phyloP scores from a whole-genome alignment of 2,113 vertebrate species.

The Siphamia tubifer region DNA sequence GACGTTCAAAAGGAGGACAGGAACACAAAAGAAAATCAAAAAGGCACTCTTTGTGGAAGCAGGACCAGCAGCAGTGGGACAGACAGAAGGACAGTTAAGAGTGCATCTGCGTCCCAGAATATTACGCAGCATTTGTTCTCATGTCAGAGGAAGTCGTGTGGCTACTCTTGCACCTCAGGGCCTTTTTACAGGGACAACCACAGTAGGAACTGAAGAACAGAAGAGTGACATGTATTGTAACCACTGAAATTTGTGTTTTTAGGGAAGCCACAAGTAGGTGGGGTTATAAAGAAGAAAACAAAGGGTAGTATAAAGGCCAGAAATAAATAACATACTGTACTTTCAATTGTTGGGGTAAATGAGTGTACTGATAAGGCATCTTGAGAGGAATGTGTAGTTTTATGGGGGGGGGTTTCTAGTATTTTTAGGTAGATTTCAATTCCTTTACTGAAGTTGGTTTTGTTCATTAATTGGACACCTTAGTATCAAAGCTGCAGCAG shows the following conservation, averaged over 20 bases:
- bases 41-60: too few species aligned
- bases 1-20: conserved; percentile 1
- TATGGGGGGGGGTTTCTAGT: too few species aligned
- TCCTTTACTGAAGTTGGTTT: neutral
- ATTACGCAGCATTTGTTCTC: neutral
- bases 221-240: neutral
- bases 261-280: neutral
- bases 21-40: conserved; percentile 17
- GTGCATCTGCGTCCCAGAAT: neutral
- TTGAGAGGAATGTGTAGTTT: neutral
- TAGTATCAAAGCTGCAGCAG: conserved; percentile 44
- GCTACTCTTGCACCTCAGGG: neutral
- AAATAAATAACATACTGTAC: neutral
- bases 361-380: neutral
- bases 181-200: neutral
- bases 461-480: conserved; percentile 25
- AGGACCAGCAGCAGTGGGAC: neutral
- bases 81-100: neutral
- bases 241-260: neutral
- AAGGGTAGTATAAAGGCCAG: neutral
- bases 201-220: neutral
- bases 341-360: conserved; percentile 1
- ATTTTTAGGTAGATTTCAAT: conserved; percentile 2
- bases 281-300: neutral
- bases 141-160: neutral